Evolutionary conservation across 2,888 invertebrate species (phyloP), one percentile per base, ranked within the genome.

Genomic region (Schrankia costaestrigalis): DNA sequence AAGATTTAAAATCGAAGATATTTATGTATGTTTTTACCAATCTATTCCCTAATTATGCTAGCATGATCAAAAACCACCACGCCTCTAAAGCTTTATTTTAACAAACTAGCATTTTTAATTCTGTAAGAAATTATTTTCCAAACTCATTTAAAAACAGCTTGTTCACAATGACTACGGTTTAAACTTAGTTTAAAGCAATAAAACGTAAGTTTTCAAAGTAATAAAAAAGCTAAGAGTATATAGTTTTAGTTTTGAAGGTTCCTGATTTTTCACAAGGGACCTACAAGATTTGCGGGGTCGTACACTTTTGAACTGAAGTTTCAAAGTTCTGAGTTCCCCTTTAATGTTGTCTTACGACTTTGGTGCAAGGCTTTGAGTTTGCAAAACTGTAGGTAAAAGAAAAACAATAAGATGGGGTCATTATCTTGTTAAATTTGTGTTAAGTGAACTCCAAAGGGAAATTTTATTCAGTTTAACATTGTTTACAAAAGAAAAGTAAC

Each of bases 251-350:
- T 40, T 31, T 29, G 21, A 39, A 41, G 23, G 25, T 11, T 14
- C 6, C 13, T 39, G 24, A 31, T 43, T 46, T 46, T 46, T 32
- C 18, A 21, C 25, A 21, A 17, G 40, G 31, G 35, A 40, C 29
- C 12, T 28, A 14, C 19, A 9, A 37, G 31, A 37, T 37, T 32
- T 31, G 37, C 12, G 31, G 28, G 28, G 25, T 32, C 27, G 23
- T 36, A 26, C 30, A 30, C 14, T 24, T 10, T 2, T 11, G n/a
- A 11, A 27, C 27, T 18, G 24, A 37, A 28, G 31, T 32, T 19
- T 11, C 14, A 28, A 37, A 32, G 21, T 37, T 37, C 10, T 3
- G 15, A 31, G 31, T 31, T 28, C 14, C 19, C 10, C 18, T 31
- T 36, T 31, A 28, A 33, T 26, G 29, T 33, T 32, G 29, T 38